A percentile compares a stretch with the other conserved stretches of the same genome.
phyloP scores from a whole-genome alignment of 2,113 vertebrate genomes.

The Balaeniceps rex region DNA sequence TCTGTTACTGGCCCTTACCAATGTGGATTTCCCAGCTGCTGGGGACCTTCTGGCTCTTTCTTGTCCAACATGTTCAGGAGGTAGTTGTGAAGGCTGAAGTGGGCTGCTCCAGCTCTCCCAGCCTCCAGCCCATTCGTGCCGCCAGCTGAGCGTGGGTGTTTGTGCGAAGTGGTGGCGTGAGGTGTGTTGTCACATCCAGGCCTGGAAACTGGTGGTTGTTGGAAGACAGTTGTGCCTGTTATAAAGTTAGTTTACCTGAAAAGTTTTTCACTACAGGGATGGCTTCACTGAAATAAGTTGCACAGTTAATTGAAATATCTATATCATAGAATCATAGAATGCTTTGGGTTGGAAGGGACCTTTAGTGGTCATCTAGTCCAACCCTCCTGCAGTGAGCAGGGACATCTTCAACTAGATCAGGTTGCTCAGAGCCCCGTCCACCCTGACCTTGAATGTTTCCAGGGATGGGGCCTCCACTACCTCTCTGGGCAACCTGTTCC shows the following conservation, averaged over 20 bases:
- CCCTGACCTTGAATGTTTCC: no score
- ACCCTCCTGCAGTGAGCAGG: no score
- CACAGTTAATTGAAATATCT: background rate
- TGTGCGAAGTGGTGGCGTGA: accelerated
- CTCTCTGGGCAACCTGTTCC: no score
- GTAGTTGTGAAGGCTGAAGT: background rate
- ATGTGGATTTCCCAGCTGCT: background rate
- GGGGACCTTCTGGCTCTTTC: background rate
- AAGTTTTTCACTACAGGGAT: background rate
- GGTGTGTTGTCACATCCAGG: background rate
- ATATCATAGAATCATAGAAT: no score
- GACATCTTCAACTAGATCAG: no score
- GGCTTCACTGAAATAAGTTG: background rate
- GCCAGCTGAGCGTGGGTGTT: background rate
- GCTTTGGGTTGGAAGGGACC: no score
- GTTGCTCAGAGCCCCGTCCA: no score
- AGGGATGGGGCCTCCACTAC: no score
- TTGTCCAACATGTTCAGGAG: background rate
- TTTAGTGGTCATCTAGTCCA: no score
- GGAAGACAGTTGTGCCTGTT: background rate
- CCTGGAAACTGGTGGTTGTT: background rate
- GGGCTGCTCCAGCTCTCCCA: background rate
- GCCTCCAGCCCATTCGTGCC: background rate
- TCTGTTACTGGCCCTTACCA: background rate
- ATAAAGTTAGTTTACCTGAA: background rate